Conservation (phyloP, 1,140 invertebrate genomes). For the Epicauta chinensis region DNA sequence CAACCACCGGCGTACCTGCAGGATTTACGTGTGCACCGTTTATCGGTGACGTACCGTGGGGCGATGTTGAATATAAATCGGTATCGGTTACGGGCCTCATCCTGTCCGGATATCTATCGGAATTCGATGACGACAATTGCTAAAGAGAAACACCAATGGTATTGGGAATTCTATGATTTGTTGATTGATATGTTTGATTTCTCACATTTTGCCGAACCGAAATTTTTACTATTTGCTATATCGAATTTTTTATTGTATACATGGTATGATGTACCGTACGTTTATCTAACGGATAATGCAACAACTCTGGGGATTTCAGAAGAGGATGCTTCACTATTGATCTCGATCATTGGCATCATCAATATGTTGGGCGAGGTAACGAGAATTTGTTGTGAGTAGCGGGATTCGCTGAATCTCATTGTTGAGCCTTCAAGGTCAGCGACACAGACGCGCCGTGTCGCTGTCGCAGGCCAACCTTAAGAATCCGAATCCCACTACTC, state of each 20-base stretch:
- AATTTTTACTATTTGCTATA: slow-evolving; percentile 72
- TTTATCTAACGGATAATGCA: slow-evolving; percentile 75
- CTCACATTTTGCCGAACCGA: slow-evolving; percentile 66
- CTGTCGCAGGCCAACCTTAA: no score
- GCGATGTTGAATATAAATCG: slow-evolving; percentile 81
- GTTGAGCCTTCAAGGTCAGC: no score
- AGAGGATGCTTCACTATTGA: slow-evolving; percentile 69
- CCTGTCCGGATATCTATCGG: slow-evolving; percentile 80
- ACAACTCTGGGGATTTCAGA: slow-evolving; percentile 65
- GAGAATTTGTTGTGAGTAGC: no score
- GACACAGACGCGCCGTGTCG: no score
- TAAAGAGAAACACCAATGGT: slow-evolving; percentile 67
- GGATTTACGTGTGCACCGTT: slow-evolving; percentile 61
- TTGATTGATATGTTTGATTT: slow-evolving; percentile 72
- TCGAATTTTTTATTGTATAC: slow-evolving; percentile 82
- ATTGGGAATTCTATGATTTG: slow-evolving; percentile 70
- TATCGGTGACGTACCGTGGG: slow-evolving; percentile 75
- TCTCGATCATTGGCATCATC: slow-evolving; percentile 77
- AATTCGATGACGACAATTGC: slow-evolving; percentile 84
- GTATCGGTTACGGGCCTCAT: slow-evolving; percentile 73
- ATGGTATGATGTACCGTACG: slow-evolving; percentile 85
- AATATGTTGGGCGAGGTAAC: slow-evolving; percentile 79
- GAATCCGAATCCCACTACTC: no score
- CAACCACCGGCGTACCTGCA: slow-evolving; percentile 59
- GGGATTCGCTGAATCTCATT: no score